Conservation (phyloP, 2,113 vertebrate genomes). For the Silurus meridionalis region DNA sequence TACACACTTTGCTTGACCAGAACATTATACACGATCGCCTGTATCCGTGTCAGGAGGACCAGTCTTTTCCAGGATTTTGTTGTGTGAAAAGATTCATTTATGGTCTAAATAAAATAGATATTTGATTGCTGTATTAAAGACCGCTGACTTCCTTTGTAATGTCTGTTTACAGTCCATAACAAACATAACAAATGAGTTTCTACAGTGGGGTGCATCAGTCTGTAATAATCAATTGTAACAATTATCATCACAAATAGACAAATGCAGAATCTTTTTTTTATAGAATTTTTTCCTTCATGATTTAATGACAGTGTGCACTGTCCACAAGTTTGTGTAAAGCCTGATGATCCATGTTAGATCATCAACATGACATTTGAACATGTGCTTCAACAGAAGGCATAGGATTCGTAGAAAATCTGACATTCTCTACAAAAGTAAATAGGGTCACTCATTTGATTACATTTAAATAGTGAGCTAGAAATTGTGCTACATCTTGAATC, state of each 20-base stretch:
- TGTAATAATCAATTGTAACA: background rate
- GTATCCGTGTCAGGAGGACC: background rate
- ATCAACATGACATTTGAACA: background rate
- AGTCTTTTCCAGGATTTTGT: background rate
- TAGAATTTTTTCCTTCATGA: background rate
- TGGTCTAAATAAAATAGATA: background rate
- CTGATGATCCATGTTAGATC: background rate
- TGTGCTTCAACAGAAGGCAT: background rate
- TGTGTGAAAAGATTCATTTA: slow-evolving; percentile 1
- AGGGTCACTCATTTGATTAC: background rate
- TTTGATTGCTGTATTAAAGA: background rate
- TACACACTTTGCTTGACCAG: background rate
- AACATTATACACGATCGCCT: background rate
- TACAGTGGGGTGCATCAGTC: background rate
- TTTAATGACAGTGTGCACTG: background rate
- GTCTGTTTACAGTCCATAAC: background rate
- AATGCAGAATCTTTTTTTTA: background rate
- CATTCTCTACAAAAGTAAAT: background rate
- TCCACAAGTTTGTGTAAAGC: background rate
- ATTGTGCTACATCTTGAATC: background rate
- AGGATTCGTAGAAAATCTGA: background rate
- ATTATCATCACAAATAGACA: background rate
- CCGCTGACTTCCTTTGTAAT: background rate
- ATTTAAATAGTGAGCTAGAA: background rate
- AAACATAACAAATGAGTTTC: background rate